A percentile compares a stretch with the other conserved stretches of the same genome.
Conservation (phyloP, 1,140 invertebrate species). For the Leptopilina boulardi region DNA sequence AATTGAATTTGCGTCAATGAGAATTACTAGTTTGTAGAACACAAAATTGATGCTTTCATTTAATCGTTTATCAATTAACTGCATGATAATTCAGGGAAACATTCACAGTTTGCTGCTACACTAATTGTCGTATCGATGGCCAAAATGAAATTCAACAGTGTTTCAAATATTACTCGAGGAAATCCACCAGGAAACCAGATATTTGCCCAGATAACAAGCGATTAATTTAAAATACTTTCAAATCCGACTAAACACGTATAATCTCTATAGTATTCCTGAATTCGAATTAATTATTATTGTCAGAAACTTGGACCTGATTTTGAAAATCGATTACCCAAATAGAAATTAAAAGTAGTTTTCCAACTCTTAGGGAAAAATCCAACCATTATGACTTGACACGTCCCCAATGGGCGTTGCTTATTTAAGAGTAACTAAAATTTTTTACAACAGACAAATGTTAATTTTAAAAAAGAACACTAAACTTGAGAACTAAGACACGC, state of each 20-base stretch:
- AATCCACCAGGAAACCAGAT: constrained; percentile 15
- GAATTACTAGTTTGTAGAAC: constrained; percentile 27
- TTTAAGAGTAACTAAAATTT: too few species aligned
- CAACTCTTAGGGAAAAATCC: neutral
- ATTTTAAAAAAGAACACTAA: too few species aligned
- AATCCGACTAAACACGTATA: neutral
- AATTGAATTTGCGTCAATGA: constrained; percentile 12
- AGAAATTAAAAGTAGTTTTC: neutral
- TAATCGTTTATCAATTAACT: constrained; percentile 26
- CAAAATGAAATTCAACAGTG: neutral
- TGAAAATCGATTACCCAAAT: neutral
- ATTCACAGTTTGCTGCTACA: constrained; percentile 4
- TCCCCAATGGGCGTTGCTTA: too few species aligned
- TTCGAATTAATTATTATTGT: neutral
- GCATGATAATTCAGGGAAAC: constrained; percentile 22
- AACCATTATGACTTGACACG: too few species aligned
- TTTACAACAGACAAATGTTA: too few species aligned
- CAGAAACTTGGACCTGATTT: neutral
- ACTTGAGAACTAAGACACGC: too few species aligned
- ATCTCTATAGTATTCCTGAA: neutral
- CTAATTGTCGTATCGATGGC: constrained; percentile 25
- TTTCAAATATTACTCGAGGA: constrained; percentile 16
- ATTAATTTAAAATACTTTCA: constrained; percentile 7
- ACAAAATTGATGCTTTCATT: constrained; percentile 26
- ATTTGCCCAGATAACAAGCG: constrained; percentile 16